Conservation (phyloP, 2,797 vertebrate genomes). For the Naso thynnoides region DNA sequence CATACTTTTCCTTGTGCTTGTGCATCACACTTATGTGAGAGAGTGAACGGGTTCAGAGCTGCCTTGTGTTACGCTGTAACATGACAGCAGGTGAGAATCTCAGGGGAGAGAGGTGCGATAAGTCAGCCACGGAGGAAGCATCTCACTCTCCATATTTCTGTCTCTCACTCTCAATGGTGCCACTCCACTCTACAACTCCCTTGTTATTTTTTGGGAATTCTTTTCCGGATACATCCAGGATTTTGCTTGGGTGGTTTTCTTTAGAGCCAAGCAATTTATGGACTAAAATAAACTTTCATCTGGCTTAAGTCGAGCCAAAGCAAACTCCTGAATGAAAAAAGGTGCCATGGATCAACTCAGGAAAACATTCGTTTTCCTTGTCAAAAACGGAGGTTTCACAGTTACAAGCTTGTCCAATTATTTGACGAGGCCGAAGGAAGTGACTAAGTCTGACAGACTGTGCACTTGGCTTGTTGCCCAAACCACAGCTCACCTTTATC, state of each 20-base stretch:
- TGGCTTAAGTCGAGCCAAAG: constrained; percentile 81
- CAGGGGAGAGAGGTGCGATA: constrained; percentile 51
- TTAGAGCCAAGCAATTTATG: constrained; percentile 82
- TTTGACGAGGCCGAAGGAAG: constrained; percentile 65
- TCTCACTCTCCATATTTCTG: constrained; percentile 60
- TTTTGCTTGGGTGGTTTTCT: constrained; percentile 84
- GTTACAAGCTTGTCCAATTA: constrained; percentile 70
- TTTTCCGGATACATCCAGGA: constrained; percentile 76
- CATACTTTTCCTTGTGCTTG: constrained; percentile 39
- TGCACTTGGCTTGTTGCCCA: constrained; percentile 46
- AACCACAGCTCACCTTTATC: constrained; percentile 56
- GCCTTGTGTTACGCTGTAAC: constrained; percentile 58
- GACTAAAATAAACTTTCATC: constrained; percentile 85
- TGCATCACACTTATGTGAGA: constrained; percentile 55
- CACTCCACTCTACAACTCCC: constrained; percentile 71
- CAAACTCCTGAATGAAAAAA: constrained; percentile 80
- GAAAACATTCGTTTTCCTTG: constrained; percentile 80
- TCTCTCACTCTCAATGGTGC: constrained; percentile 62
- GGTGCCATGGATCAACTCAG: constrained; percentile 74
- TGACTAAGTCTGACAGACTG: constrained; percentile 57
- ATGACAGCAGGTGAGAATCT: constrained; percentile 62
- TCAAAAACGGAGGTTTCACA: constrained; percentile 77
- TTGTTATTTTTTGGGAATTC: constrained; percentile 78
- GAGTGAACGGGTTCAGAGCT: constrained; percentile 64
- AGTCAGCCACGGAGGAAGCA: constrained; percentile 62